Conservation (phyloP, 2,113 vertebrate genomes). For the Tursiops truncatus region DNA sequence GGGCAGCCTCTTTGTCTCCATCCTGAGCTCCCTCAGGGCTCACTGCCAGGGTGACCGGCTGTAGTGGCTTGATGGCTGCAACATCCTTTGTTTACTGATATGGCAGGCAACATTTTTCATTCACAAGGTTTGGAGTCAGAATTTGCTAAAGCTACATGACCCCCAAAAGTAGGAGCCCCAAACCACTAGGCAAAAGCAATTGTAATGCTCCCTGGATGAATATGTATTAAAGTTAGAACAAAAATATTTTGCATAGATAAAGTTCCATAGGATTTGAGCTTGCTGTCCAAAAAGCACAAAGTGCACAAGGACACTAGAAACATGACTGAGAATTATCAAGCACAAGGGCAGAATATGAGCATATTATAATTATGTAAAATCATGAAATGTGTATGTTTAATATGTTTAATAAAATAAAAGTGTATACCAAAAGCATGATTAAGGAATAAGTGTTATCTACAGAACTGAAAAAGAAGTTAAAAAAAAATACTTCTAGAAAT, state of each 20-base stretch:
- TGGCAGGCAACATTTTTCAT: neutral
- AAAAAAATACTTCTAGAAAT: neutral
- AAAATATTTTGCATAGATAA: neutral
- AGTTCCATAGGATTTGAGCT: neutral
- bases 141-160: neutral
- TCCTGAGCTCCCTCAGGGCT: neutral
- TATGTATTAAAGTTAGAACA: neutral
- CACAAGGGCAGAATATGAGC: neutral
- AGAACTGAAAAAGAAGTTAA: neutral
- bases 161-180: neutral
- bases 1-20: neutral
- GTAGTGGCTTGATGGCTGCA: neutral
- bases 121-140: neutral
- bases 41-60: neutral
- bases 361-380: neutral
- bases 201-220: neutral
- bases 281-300: neutral
- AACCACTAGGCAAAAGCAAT: neutral
- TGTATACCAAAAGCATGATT: neutral
- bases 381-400: neutral
- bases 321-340: neutral
- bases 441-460: neutral
- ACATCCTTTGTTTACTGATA: neutral
- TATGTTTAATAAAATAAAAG: neutral
- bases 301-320: neutral